Percentiles rank a stretch among this genome's conserved stretches.
These are phyloP conservation scores for Tetramorium alpestre DNA, from an alignment of 1,140 invertebrate genomes.

Conservation along the genomic window DNA sequence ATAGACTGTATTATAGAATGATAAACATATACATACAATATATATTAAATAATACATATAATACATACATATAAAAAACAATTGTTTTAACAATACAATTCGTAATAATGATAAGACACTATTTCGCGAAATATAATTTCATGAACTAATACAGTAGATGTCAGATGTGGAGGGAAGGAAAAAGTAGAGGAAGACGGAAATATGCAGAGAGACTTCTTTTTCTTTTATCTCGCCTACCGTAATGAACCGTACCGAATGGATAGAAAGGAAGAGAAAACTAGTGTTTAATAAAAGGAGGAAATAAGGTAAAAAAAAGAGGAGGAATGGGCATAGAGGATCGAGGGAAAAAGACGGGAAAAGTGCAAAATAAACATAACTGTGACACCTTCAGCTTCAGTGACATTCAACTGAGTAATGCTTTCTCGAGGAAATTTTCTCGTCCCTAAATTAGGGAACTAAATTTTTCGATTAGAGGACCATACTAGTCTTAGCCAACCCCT, in stretches of 20 bases:
- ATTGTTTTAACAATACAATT: background rate
- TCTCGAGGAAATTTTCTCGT: background rate
- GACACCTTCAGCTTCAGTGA: background rate
- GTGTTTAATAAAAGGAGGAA: slow-evolving; percentile 21
- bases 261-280: background rate
- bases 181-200: background rate
- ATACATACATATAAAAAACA: background rate
- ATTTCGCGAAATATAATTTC: slow-evolving; percentile 6
- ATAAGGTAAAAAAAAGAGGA: slow-evolving; percentile 5
- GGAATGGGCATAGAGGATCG: background rate
- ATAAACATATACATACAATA: background rate
- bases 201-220: slow-evolving; percentile 31
- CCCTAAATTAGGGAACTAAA: slow-evolving; percentile 55
- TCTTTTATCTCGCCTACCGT: background rate
- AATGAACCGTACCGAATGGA: slow-evolving; percentile 39
- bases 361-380: slow-evolving; percentile 63
- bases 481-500: slow-evolving; percentile 21
- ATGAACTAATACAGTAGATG: slow-evolving; percentile 10
- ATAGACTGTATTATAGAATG: background rate
- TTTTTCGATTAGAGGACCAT: slow-evolving; percentile 32
- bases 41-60: no score
- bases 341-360: slow-evolving; percentile 12
- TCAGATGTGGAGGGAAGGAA: background rate
- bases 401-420: slow-evolving; percentile 22
- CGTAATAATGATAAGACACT: background rate